phyloP scores from a whole-genome alignment of 2,797 vertebrate species.

The Peromyscus attwateri region DNA sequence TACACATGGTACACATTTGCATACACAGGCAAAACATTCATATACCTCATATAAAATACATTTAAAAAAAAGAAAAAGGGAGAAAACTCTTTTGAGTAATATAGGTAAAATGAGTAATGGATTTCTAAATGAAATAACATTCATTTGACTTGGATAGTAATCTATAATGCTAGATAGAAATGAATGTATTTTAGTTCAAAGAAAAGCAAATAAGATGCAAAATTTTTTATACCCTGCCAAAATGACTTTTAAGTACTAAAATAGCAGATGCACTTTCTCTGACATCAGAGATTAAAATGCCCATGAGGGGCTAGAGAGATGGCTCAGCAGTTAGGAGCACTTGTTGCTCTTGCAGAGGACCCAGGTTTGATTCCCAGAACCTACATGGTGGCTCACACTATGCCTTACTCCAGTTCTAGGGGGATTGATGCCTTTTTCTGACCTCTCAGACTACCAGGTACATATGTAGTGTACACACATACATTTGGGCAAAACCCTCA shows the following conservation, averaged over 20 bases:
- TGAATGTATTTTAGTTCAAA: neutral
- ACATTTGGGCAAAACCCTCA: neutral
- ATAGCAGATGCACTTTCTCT: neutral
- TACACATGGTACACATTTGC: neutral
- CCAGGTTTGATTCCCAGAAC: neutral
- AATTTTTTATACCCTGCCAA: neutral
- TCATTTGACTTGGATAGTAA: neutral
- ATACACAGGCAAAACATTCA: neutral
- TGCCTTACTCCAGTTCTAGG: neutral
- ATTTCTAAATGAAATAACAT: slow-evolving; percentile 3
- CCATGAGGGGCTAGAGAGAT: neutral
- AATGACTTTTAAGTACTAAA: slow-evolving; percentile 24
- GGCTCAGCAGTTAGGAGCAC: neutral
- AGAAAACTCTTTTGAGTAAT: neutral
- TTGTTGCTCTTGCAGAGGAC: neutral
- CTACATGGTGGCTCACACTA: neutral
- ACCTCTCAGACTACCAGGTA: neutral
- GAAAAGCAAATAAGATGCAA: neutral
- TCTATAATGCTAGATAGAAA: slow-evolving; percentile 57
- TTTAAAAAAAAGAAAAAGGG: neutral
- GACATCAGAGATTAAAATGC: neutral
- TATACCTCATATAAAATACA: neutral
- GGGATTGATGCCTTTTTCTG: neutral
- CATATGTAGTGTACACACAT: neutral
- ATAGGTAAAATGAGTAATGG: slow-evolving; percentile 5